These are phyloP conservation scores for Boulengeromyrus knoepffleri DNA, from an alignment of 2,113 vertebrate species.

Conservation along the genomic window DNA sequence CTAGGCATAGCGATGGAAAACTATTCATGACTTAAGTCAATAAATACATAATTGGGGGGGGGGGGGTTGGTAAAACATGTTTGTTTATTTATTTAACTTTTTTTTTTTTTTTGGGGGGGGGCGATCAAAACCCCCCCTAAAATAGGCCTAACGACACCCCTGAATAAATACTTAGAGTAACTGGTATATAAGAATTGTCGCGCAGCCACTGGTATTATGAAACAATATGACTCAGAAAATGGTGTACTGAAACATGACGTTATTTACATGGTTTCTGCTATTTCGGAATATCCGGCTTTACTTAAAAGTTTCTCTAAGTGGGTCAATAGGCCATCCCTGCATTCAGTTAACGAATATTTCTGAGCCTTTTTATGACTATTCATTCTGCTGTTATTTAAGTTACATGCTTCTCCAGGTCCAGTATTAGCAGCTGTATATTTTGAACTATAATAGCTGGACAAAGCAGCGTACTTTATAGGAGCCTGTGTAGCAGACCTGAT, in stretches of 20 bases:
- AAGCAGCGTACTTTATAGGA: neutral
- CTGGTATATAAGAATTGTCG: neutral
- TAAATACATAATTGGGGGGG: too few relatives aligned
- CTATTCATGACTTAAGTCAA: too few relatives aligned
- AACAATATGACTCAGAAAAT: neutral
- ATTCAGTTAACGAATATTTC: neutral
- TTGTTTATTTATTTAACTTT: too few relatives aligned
- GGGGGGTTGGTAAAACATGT: too few relatives aligned
- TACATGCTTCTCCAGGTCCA: neutral
- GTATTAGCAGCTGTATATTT: neutral
- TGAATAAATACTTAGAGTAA: neutral
- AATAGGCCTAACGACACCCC: neutral
- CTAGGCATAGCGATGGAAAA: neutral
- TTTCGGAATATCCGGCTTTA: neutral
- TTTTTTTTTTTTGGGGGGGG: too few relatives aligned
- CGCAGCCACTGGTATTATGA: neutral
- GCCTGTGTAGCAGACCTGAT: neutral
- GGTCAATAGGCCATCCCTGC: neutral
- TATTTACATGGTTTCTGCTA: neutral
- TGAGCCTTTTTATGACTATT: neutral
- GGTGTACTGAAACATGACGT: neutral
- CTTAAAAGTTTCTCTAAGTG: constrained; percentile 11
- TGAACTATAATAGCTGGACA: neutral
- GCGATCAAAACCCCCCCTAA: too few relatives aligned
- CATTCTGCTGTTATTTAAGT: neutral